Conservation (phyloP, 2,113 vertebrate species). For the Elephas maximus region DNA sequence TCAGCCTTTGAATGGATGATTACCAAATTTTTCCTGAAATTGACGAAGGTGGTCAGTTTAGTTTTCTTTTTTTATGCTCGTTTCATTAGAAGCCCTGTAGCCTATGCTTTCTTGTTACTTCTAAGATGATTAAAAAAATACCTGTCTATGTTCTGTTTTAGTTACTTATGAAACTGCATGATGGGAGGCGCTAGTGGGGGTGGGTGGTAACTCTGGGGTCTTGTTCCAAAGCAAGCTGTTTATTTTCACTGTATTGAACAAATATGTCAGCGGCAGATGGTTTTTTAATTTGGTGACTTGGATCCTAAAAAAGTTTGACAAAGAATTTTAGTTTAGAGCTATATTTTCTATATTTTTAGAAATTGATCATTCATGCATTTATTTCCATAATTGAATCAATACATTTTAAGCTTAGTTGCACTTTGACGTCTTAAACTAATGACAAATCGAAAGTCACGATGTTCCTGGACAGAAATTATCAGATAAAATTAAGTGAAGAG, state of each 20-base stretch:
- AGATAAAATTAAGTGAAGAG: background rate
- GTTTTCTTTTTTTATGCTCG: background rate
- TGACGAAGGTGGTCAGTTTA: background rate
- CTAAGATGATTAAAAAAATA: constrained; percentile 18
- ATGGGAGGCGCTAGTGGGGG: background rate
- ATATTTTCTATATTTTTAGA: constrained; percentile 5
- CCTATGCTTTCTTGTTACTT: constrained; percentile 35
- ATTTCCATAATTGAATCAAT: background rate
- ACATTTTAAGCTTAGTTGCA: constrained; percentile 1
- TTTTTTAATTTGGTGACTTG: constrained; percentile 10
- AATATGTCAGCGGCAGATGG: background rate
- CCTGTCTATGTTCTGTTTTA: background rate
- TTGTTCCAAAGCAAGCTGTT: constrained; percentile 37
- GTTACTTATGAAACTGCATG: constrained; percentile 12
- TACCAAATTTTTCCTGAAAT: constrained; percentile 29
- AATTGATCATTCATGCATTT: constrained; percentile 13
- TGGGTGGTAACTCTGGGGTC: constrained; percentile 38
- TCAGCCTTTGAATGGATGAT: constrained; percentile 23
- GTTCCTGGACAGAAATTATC: background rate
- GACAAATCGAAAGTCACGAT: constrained; percentile 1
- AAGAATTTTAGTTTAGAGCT: background rate
- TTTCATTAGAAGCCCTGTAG: constrained; percentile 21
- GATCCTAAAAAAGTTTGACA: constrained; percentile 19
- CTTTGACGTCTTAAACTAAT: background rate
- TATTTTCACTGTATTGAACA: constrained; percentile 14